Conservation (phyloP, 2,888 invertebrate genomes). For the Hypena proboscidalis region DNA sequence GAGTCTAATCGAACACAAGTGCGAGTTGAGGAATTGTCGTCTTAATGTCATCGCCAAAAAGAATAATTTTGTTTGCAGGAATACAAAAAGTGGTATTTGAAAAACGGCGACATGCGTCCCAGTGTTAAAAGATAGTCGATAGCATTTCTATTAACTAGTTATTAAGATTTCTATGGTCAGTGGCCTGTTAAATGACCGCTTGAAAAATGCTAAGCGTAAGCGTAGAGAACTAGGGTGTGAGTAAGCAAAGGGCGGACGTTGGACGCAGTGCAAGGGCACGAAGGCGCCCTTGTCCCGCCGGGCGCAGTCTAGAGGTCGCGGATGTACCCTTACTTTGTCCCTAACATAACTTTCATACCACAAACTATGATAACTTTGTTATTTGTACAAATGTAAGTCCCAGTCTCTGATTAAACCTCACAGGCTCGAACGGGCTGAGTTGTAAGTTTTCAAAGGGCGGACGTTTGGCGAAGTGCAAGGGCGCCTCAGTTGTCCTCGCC, state of each 20-base stretch:
- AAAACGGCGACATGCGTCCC: too few relatives aligned
- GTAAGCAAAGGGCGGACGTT: slow-evolving; percentile 43
- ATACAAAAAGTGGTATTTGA: too few relatives aligned
- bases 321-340: slow-evolving; percentile 70
- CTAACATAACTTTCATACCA: slow-evolving; percentile 47
- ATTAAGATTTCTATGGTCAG: slow-evolving; percentile 7
- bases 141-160: too few relatives aligned
- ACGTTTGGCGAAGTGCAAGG: slow-evolving; percentile 42
- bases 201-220: slow-evolving; percentile 9
- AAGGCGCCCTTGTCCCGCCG: slow-evolving; percentile 69
- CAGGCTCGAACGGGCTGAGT: slow-evolving; percentile 2
- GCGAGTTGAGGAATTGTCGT: too few relatives aligned
- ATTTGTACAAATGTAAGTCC: slow-evolving; percentile 26
- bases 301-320: slow-evolving; percentile 81
- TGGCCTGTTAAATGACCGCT: slow-evolving; percentile 18
- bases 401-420: slow-evolving; percentile 23
- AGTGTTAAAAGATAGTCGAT: too few relatives aligned
- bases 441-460: slow-evolving; percentile 32
- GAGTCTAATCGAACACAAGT: too few relatives aligned
- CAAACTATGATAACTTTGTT: slow-evolving; percentile 43
- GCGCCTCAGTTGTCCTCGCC: slow-evolving; percentile 34
- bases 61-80: too few relatives aligned
- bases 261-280: slow-evolving; percentile 74
- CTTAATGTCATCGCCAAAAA: too few relatives aligned
- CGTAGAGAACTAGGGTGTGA: slow-evolving; percentile 9